These are phyloP conservation scores for Drosophila flavopinicola DNA, from an alignment of 2,888 invertebrate species.

Conservation along the genomic window DNA sequence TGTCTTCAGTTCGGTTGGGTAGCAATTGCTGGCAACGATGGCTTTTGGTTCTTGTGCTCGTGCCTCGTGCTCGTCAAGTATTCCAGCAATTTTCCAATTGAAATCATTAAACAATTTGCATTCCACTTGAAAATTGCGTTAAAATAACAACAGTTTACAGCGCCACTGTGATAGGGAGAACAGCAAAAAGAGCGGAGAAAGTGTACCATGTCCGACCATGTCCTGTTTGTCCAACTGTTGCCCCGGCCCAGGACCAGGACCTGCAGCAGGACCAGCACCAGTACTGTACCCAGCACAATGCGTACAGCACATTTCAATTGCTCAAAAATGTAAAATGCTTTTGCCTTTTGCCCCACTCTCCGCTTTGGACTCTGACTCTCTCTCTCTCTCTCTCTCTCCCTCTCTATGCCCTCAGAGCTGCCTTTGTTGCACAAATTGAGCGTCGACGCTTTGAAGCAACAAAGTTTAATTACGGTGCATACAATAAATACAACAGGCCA, in stretches of 20 bases:
- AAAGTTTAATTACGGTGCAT: conserved; percentile 73
- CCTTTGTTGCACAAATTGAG: conserved; percentile 77
- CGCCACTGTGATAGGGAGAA: conserved; percentile 35
- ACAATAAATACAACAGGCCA: conserved; percentile 45
- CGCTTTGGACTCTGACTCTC: too few relatives aligned
- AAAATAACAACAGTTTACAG: conserved; percentile 79
- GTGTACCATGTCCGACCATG: conserved; percentile 36
- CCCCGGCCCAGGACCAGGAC: conserved; percentile 6
- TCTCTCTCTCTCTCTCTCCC: conserved; percentile 38
- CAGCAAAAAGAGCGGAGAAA: conserved; percentile 31
- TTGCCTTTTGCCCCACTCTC: too few relatives aligned
- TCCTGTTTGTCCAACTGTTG: conserved; percentile 45
- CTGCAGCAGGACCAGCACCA: conserved; percentile 1
- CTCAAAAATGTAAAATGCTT: conserved; percentile 70
- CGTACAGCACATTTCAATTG: conserved; percentile 69
- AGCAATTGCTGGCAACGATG: conserved; percentile 26
- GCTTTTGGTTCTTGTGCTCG: conserved; percentile 50
- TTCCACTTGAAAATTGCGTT: conserved; percentile 83
- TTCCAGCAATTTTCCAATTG: conserved; percentile 83
- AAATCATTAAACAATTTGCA: conserved; percentile 84
- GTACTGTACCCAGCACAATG: conserved; percentile 51
- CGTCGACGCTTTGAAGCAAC: conserved; percentile 74
- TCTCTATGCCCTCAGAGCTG: conserved; percentile 43
- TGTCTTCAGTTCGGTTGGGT: conserved; percentile 49
- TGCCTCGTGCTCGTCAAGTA: conserved; percentile 72